A percentile compares a stretch with the other conserved stretches of the same genome.
Conservation (phyloP, 2,797 vertebrate species). For the Orientallactaga sibirica region DNA sequence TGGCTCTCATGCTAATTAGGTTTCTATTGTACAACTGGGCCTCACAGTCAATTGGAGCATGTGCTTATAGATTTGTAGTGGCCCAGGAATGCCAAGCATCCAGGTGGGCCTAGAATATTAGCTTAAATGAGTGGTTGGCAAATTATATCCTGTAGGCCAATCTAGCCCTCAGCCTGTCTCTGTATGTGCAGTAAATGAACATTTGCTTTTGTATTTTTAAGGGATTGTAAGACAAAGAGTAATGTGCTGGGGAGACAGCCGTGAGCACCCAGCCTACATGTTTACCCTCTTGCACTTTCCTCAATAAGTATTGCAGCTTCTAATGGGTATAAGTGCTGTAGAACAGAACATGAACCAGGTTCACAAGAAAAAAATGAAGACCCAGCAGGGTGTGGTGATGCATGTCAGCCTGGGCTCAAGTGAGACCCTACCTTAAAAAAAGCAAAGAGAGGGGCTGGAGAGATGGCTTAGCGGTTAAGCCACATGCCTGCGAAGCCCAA, state of each 20-base stretch:
- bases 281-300: background rate
- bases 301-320: background rate
- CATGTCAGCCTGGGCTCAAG: too few species aligned
- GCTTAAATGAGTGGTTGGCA: slow-evolving; percentile 2
- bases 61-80: background rate
- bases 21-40: background rate
- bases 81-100: background rate
- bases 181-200: background rate
- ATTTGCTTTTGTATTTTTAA: background rate
- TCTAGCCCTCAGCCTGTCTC: background rate
- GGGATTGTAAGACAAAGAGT: background rate
- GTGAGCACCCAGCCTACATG: background rate
- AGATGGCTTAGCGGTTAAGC: too few species aligned
- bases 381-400: background rate
- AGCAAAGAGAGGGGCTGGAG: too few species aligned
- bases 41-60: background rate
- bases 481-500: too few species aligned
- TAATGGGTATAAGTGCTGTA: background rate
- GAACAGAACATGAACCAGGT: background rate
- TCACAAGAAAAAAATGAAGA: background rate
- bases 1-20: background rate
- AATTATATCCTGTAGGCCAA: slow-evolving; percentile 2
- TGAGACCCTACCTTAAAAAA: too few species aligned
- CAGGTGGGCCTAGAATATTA: background rate
- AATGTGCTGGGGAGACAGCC: background rate